phyloP scores from a whole-genome alignment of 2,113 vertebrate species.

The Pachyramphus minor region DNA sequence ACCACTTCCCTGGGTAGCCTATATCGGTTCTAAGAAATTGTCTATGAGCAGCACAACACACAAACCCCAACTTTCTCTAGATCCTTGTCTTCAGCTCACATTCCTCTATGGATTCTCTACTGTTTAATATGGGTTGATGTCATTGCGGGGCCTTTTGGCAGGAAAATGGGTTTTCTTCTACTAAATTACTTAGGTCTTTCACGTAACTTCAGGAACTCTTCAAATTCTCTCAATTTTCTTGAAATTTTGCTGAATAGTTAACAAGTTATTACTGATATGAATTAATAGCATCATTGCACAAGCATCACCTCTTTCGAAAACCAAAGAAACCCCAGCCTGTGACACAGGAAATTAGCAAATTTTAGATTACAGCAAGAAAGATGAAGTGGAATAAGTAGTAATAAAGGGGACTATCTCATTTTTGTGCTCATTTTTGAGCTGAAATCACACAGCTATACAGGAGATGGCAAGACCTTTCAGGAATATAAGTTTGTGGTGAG shows the following conservation, averaged over 20 bases:
- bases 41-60: not conserved
- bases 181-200: not conserved
- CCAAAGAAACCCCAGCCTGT: not conserved
- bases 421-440: not conserved
- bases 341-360: not conserved
- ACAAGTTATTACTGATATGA: not conserved
- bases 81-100: not conserved
- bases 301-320: not conserved
- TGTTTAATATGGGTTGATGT: not conserved
- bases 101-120: not conserved
- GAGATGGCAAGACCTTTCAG: not conserved
- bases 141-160: not conserved
- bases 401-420: not conserved
- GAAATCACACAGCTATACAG: not conserved
- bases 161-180: not conserved
- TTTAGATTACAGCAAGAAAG: not conserved
- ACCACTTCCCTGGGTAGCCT: not conserved
- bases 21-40: rapidly evolving
- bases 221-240: not conserved
- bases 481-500: not conserved
- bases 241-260: not conserved
- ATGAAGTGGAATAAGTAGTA: not conserved
- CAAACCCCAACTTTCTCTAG: not conserved
- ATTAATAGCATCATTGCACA: not conserved
- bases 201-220: not conserved